These are phyloP conservation scores for Chitala chitala DNA, from an alignment of 2,113 vertebrate genomes.

Conservation along the genomic window DNA sequence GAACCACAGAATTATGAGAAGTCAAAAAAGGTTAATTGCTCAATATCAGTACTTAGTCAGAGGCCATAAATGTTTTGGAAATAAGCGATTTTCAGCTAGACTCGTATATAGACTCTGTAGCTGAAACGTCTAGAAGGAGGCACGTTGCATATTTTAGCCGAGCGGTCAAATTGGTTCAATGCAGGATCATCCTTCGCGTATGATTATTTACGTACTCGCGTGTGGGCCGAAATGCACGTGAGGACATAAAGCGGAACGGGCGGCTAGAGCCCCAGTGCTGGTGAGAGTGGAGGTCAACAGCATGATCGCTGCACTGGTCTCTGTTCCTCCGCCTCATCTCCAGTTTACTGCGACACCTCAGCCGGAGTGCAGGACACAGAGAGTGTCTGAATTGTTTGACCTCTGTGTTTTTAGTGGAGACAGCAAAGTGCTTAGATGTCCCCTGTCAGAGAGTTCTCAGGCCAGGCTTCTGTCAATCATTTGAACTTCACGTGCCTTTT, in stretches of 20 bases:
- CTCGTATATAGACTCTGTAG: too few species aligned
- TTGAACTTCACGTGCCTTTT: not conserved
- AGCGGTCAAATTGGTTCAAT: conserved; percentile 42
- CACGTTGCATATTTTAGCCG: not conserved
- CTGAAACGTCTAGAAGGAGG: not conserved
- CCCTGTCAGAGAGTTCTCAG: not conserved
- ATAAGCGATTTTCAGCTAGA: not conserved
- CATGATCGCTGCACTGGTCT: conserved; percentile 12
- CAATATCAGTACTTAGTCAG: not conserved
- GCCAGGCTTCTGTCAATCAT: not conserved
- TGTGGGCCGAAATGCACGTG: conserved; percentile 45
- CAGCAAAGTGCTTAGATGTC: not conserved
- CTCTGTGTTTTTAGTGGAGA: conserved; percentile 8
- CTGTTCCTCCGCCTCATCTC: conserved; percentile 21
- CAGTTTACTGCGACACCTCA: conserved; percentile 18
- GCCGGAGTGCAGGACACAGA: conserved; percentile 18
- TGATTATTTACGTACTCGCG: conserved; percentile 50
- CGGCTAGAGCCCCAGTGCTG: conserved; percentile 24
- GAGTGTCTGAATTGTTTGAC: conserved; percentile 28
- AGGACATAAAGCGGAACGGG: conserved; percentile 37
- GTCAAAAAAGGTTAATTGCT: not conserved
- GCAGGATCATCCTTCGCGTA: conserved; percentile 42
- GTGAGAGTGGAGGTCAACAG: conserved; percentile 40
- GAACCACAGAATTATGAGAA: not conserved
- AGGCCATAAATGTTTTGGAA: not conserved